Percentiles rank a stretch among this genome's conserved stretches.
Conservation (phyloP, 2,797 vertebrate genomes). For the Microhierax caerulescens region DNA sequence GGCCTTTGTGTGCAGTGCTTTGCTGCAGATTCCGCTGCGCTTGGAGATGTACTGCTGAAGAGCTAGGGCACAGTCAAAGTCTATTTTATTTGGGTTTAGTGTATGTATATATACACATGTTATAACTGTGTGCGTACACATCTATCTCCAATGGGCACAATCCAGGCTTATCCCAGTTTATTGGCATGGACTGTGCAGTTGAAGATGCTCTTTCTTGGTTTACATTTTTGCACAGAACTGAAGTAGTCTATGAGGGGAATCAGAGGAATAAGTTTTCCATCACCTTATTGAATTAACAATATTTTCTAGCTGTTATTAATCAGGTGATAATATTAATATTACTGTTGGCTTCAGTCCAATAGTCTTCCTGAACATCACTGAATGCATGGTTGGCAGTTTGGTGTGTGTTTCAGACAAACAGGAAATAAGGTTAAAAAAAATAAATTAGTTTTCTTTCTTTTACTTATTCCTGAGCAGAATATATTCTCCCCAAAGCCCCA, state of each 20-base stretch:
- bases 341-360: not conserved
- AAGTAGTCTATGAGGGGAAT: not conserved
- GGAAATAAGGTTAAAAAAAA: not conserved
- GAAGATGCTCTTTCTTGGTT: not conserved
- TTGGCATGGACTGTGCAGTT: not conserved
- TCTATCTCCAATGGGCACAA: not conserved
- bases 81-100: not conserved
- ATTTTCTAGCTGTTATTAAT: not conserved
- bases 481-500: not conserved
- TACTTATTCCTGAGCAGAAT: not conserved
- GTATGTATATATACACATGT: not conserved
- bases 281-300: not conserved
- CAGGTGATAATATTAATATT: not conserved
- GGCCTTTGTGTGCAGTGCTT: not conserved
- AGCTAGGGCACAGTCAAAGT: not conserved
- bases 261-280: not conserved
- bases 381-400: not conserved
- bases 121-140: fast-evolving
- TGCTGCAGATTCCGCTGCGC: not conserved
- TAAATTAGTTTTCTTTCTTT: not conserved
- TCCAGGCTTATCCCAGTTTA: not conserved
- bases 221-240: not conserved
- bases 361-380: not conserved
- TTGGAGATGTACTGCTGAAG: not conserved
- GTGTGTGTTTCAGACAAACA: not conserved